These are phyloP conservation scores for Pocota personata DNA, from an alignment of 2,888 invertebrate species.

Conservation along the genomic window DNA sequence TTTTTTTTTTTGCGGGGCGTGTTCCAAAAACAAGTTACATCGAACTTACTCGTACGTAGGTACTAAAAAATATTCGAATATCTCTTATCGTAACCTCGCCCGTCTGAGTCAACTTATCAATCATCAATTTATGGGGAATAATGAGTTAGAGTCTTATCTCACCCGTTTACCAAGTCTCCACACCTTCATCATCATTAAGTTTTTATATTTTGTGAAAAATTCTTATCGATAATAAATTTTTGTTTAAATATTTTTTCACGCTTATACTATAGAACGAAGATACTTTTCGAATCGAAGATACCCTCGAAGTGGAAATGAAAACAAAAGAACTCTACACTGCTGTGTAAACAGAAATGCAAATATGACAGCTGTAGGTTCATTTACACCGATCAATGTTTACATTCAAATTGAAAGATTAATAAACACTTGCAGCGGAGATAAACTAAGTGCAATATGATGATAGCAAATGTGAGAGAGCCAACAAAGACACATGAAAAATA, in stretches of 20 bases:
- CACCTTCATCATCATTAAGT: not conserved
- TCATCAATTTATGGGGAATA: slow-evolving; percentile 11
- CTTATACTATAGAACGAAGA: not conserved
- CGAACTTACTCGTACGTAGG: not conserved
- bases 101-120: slow-evolving; percentile 1
- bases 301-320: not conserved
- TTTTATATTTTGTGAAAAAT: not conserved
- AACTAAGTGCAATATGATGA: not conserved
- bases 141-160: not conserved
- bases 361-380: slow-evolving; percentile 29
- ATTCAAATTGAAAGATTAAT: slow-evolving; percentile 3
- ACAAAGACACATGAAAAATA: not conserved
- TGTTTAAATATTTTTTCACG: not conserved
- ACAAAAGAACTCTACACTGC: not conserved
- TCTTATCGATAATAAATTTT: slow-evolving; percentile 12
- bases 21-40: not conserved
- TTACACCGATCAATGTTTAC: slow-evolving; percentile 37
- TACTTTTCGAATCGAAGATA: not conserved
- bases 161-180: not conserved
- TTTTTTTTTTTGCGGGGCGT: not conserved
- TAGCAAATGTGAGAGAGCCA: not conserved
- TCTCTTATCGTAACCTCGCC: not conserved
- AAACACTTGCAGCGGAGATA: not conserved
- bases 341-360: slow-evolving; percentile 29
- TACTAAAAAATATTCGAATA: not conserved